Evolutionary conservation across 2,113 vertebrate genomes (phyloP).

Genomic region (Epinephelus lanceolatus): DNA sequence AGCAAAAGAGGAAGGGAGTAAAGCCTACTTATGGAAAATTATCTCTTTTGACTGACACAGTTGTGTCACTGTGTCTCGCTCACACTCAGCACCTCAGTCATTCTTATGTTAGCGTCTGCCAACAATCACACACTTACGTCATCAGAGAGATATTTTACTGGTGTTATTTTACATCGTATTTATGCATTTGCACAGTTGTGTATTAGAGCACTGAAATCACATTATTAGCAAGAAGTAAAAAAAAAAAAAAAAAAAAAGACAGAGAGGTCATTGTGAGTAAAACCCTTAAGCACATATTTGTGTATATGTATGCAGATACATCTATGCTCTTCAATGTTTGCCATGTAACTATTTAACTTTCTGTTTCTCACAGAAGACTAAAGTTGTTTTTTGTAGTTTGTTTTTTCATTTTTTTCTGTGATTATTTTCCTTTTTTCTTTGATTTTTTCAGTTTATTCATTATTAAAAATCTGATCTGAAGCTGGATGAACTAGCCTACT

Average conservation of each 20-base stretch:
- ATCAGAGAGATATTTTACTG: not conserved
- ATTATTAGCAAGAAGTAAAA: not conserved
- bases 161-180: not conserved
- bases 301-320: not conserved
- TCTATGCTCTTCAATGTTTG: too few relatives aligned
- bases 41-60: constrained; percentile 60
- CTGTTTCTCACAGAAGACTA: not conserved
- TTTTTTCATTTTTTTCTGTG: not conserved
- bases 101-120: not conserved
- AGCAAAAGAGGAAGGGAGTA: constrained; percentile 61
- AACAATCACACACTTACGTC: constrained; percentile 5
- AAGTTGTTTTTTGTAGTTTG: not conserved
- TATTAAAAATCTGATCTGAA: too few relatives aligned
- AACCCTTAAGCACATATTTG: not conserved
- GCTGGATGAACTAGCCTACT: too few relatives aligned
- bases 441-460: too few relatives aligned
- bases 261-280: not conserved
- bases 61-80: constrained; percentile 20
- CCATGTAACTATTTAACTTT: not conserved
- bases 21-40: constrained; percentile 65
- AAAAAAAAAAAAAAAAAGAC: too few relatives aligned
- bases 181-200: not conserved
- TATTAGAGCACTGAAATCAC: not conserved
- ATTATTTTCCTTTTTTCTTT: not conserved
- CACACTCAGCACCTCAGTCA: not conserved